Base-by-base conservation (phyloP, 2,113 vertebrate species). In the Lagopus muta region DNA sequence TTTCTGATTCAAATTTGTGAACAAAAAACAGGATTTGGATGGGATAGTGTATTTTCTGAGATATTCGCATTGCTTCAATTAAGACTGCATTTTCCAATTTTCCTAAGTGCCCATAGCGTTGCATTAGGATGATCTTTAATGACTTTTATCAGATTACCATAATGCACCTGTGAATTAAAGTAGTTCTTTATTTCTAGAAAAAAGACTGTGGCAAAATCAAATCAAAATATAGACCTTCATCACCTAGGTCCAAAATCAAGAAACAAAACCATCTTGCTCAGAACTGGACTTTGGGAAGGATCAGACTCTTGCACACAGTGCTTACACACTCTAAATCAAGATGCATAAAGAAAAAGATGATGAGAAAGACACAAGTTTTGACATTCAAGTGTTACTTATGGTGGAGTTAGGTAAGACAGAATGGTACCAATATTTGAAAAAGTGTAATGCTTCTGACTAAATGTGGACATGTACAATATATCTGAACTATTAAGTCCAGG, bases 211-310 rank as follows among this genome's bases (percentile, higher is more conserved):
- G 4, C 71, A 10, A 57, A 90, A 32, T 0, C 83, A 28, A 86
- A 86, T 75, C 9, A 69, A 81, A 88, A 43, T 11, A 10, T 28
- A 52, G 6, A 3, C 64, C 19, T 65, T 28, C 21, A 47, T 19
- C 20, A 38, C 22, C 8, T 5, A 45, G 27, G 43, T 48, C 72
- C 17, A 86, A 73, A 89, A 60, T 5, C 11, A 60, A 81, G 43
- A 58, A 11, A 14, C 4, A 80, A 83, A 60, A 0, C 0, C 14
- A 43, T 45, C 4, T 62, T 32, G 34, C 25, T 47, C n/a, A 71
- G 72, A 92, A 74, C 11, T 62, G 20, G 50, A 71, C 55, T 66
- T 5, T 77, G 45, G 8, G 6, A 77, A 85, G 21, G 16, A 54
- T 62, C 19, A 38, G 19, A 17, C 15, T 6, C 43, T 55, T 14